Evolutionary conservation across 2,888 invertebrate genomes (phyloP).

Genomic region (Mystacides longicornis): DNA sequence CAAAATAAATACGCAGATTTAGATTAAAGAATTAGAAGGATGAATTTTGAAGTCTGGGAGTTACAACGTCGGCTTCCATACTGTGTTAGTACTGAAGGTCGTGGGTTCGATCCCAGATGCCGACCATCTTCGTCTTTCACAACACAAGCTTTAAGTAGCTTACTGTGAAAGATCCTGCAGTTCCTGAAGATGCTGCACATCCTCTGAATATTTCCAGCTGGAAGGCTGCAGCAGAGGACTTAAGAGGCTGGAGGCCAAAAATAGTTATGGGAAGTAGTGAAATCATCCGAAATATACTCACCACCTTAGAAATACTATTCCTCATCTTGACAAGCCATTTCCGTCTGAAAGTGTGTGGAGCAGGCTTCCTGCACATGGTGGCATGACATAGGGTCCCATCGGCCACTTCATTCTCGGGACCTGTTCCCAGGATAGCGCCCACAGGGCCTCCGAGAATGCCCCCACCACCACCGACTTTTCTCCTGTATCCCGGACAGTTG

Average conservation of each 20-base stretch:
- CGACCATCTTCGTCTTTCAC: too few species aligned
- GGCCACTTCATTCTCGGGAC: slow-evolving; percentile 18
- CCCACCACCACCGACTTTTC: slow-evolving; percentile 36
- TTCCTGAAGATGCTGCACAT: too few species aligned
- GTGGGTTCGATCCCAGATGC: too few species aligned
- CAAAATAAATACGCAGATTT: background rate
- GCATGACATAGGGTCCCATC: slow-evolving; percentile 52
- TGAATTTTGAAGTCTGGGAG: too few species aligned
- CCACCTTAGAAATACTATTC: slow-evolving; percentile 58
- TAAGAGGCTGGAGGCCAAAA: background rate
- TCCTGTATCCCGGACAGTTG: slow-evolving; percentile 61
- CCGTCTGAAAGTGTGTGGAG: slow-evolving; percentile 58
- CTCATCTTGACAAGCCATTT: slow-evolving; percentile 69
- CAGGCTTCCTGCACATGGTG: slow-evolving; percentile 51
- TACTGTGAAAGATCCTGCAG: too few species aligned
- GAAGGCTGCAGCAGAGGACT: background rate
- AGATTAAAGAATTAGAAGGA: too few species aligned
- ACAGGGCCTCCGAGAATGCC: slow-evolving; percentile 10
- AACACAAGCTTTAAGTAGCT: too few species aligned
- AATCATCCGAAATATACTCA: slow-evolving; percentile 28
- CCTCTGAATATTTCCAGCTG: too few species aligned
- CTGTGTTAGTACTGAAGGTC: too few species aligned
- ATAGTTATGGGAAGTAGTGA: background rate
- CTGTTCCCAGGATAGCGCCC: slow-evolving; percentile 20
- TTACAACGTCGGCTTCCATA: too few species aligned